phyloP scores from a whole-genome alignment of 2,888 invertebrate species.

The Rosalia funebris region DNA sequence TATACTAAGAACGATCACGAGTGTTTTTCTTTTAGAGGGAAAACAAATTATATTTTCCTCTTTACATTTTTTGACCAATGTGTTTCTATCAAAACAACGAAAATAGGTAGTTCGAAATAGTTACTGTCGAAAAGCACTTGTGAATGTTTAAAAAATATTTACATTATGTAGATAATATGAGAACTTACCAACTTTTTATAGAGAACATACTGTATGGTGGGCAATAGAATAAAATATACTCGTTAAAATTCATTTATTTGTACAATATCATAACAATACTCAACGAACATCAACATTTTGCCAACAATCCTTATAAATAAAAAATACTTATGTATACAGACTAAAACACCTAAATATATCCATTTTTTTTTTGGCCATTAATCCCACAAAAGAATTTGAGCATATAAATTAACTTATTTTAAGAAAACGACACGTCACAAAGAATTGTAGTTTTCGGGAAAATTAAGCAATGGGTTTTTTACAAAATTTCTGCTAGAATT shows the following conservation, averaged over 20 bases:
- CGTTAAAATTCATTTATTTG: constrained; percentile 30
- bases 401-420: not conserved
- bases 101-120: too few species aligned
- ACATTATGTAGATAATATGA: constrained; percentile 5
- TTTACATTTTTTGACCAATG: too few species aligned
- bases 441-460: constrained; percentile 53
- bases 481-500: constrained; percentile 68
- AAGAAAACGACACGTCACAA: constrained; percentile 36
- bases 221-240: not conserved
- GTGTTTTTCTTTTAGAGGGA: too few species aligned
- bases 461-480: constrained; percentile 66
- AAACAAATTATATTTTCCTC: too few species aligned
- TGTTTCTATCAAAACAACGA: too few species aligned
- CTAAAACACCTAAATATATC: constrained; percentile 8
- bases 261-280: constrained; percentile 59
- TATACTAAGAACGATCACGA: not conserved
- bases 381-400: not conserved
- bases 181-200: constrained; percentile 6
- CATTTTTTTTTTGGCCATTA: not conserved
- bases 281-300: constrained; percentile 41
- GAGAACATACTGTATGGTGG: not conserved
- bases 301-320: constrained; percentile 18
- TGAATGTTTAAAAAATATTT: constrained; percentile 3
- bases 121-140: not conserved
- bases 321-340: constrained; percentile 25